Evolutionary conservation across 2,113 vertebrate genomes (phyloP), one percentile per base, ranked within the genome.

Genomic region (Polypterus senegalus): DNA sequence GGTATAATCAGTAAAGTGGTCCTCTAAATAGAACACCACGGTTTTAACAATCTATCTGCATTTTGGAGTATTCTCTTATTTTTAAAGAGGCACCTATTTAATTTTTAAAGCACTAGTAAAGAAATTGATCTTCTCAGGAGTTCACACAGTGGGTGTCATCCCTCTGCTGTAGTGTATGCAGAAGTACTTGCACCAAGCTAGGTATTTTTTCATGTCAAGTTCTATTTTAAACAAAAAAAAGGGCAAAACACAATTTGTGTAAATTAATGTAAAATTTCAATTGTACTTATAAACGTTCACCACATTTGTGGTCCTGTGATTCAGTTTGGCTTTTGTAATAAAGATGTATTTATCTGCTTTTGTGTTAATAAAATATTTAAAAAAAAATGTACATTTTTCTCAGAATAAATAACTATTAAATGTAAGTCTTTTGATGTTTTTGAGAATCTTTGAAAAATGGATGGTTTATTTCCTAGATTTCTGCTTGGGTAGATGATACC

Each of bases 241-340:
- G 77, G 77, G 66, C 72, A 76, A 77, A 81, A 75, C 71, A 83
- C 81, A 73, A 71, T 69, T 63, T 84, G 73, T 88, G 87, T 92
- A 91, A 80, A 90, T 91, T 92, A 89, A 89, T 91, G 85, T 90
- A 71, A 87, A 97, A 91, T 96, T 94, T 82, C 91, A 85, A 91
- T 76, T 84, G 73, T 75, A 78, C 87, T 75, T 93, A 88, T 93
- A 93, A 83, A 89, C 81, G 78, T 83, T 76, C 76, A 79, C 72
- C 70, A 69, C 69, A 71, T 76, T 76, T 70, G 64, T 66, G 76
- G 74, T 70, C 72, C 74, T 67, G 70, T 82, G 79, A 77, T 74
- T 76, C 68, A 80, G 75, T 74, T 71, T 74, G 72, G 58, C 75
- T 76, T 89, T 89, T 91, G 83, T 89, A 84, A 86, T 78, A 79